Conservation (phyloP, 1,140 invertebrate species). For the Schlechtendalia chinensis region DNA sequence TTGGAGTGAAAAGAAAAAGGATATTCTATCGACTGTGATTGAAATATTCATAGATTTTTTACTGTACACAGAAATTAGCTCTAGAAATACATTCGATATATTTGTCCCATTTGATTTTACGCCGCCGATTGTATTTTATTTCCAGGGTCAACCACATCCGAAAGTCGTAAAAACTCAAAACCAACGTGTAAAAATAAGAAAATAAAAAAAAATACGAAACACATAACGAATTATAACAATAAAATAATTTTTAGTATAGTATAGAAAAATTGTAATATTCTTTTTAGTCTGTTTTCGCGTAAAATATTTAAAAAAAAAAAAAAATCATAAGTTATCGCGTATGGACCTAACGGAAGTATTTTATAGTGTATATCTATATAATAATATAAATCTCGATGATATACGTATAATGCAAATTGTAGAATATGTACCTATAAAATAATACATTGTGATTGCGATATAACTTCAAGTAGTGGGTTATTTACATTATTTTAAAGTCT, state of each 20-base stretch:
- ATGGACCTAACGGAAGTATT: neutral
- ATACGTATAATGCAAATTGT: too few relatives aligned
- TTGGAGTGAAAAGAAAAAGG: neutral
- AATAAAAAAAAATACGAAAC: constrained; percentile 1
- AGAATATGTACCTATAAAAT: too few relatives aligned
- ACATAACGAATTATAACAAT: constrained; percentile 39
- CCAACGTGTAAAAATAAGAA: neutral
- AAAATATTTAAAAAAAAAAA: constrained; percentile 13
- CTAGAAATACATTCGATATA: neutral
- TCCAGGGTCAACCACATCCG: constrained; percentile 40
- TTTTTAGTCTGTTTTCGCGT: neutral
- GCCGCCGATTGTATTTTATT: constrained; percentile 24
- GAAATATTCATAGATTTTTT: constrained; percentile 13
- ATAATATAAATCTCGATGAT: too few relatives aligned
- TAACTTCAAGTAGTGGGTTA: too few relatives aligned
- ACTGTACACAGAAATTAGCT: neutral
- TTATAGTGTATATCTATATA: neutral
- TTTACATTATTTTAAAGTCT: too few relatives aligned
- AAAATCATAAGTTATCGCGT: neutral
- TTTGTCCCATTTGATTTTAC: constrained; percentile 12
- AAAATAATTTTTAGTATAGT: constrained; percentile 29
- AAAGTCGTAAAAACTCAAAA: constrained; percentile 36
- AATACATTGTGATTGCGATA: too few relatives aligned
- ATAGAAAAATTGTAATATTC: neutral
- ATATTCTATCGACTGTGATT: neutral